These are phyloP conservation scores for Papilio glaucus DNA, from an alignment of 1,140 invertebrate genomes.

Conservation along the genomic window DNA sequence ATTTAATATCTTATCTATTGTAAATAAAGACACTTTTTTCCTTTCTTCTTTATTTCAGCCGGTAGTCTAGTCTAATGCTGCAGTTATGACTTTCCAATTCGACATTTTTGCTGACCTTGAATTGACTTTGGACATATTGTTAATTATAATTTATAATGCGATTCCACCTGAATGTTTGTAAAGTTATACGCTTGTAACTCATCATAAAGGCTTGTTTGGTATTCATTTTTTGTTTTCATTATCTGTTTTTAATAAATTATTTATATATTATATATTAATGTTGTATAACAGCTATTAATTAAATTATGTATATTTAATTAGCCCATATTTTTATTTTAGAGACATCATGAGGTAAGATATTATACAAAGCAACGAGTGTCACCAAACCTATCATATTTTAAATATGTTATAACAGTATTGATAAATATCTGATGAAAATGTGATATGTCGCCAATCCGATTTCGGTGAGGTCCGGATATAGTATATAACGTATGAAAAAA, in stretches of 20 bases:
- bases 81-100: too few species aligned
- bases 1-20: too few species aligned
- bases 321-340: background rate
- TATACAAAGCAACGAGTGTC: background rate
- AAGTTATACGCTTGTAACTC: background rate
- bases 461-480: too few species aligned
- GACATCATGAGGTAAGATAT: conserved; percentile 12
- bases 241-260: too few species aligned
- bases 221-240: conserved; percentile 7
- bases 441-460: too few species aligned
- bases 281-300: conserved; percentile 8
- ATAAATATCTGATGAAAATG: background rate
- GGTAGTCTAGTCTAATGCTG: too few species aligned
- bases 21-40: too few species aligned
- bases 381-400: background rate
- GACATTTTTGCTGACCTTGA: conserved; percentile 40
- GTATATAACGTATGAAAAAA: too few species aligned
- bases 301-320: conserved; percentile 19
- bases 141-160: background rate
- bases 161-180: conserved; percentile 6
- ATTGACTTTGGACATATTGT: background rate
- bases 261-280: conserved; percentile 25
- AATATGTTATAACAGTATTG: background rate
- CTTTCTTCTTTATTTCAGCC: too few species aligned
- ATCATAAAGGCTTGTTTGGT: background rate